Evolutionary conservation across 2,888 invertebrate species (phyloP), one percentile per base, ranked within the genome.

Genomic region (Therioaphis trifolii): DNA sequence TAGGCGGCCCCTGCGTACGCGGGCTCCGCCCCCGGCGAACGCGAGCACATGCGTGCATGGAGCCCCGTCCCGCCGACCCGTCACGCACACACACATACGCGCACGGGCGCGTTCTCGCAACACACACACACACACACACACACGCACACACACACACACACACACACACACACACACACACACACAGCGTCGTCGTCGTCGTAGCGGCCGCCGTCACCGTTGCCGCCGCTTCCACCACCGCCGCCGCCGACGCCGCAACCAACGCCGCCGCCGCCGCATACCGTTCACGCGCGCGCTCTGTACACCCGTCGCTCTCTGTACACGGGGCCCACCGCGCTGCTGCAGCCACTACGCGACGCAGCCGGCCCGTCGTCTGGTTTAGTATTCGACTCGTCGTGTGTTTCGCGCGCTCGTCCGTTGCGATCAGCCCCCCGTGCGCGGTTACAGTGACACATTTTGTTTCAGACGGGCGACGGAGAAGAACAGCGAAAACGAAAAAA

Each of bases 341-440:
- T 55, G 75, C 40, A 11, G 46, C 63, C 29, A 75, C 58, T 58
- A 55, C 40, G n/a, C 18, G 27, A 75, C 58, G 58, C 61, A 61
- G 76, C 76, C 77, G 77, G 63, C 49, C 76, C 29, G 76, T 29
- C 76, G 77, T 52, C 66, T 66, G 66, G 77, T 68, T 77, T 24
- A 78, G 77, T 78, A 68, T 68, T 78, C 77, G 77, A 52, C 40
- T 68, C 77, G 77, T 78, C 77, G 77, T 77, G 76, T 63, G 77
- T 21, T 35, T 63, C 66, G 77, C 77, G 66, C 77, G 77, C 5
- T 78, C 52, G 77, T 78, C 12, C 66, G 66, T 52, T 43, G 77
- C 43, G 66, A n/a, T 35, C 46, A 11, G 46, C 29, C 18, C 40
- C 40, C 40, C 24, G 75, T 43, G 58, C 58, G 18, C 7, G 24